Base-by-base conservation (phyloP, 2,888 invertebrate genomes). In the Gortyna flavago region DNA sequence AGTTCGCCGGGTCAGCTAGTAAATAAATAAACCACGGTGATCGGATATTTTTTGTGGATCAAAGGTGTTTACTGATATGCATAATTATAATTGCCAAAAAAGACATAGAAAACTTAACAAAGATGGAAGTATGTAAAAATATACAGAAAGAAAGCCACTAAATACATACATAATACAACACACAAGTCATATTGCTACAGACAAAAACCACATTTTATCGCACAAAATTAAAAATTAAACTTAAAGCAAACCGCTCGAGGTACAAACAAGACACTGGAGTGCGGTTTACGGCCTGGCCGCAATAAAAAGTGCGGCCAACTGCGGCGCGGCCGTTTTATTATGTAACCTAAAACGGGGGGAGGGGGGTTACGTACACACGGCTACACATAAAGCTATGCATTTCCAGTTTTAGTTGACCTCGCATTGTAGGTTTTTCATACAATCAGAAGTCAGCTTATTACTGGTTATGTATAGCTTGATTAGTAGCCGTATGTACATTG, bases 271-370 rank as follows among this genome's bases (percentile, higher is more conserved):
- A 75, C 67, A 29, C 44, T 66, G 25, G 59, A 74, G 73, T 79
- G 79, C 61, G 83, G 79, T 86, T 86, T 88, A 87, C 80, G 77
- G 75, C 29, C 69, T 54, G 48, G 41, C 77, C 77, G 79, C 76
- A 81, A 84, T 87, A 81, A 87, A 81, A 68, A 67, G 65, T 68
- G 18, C 76, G 41, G 79, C 54, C 73, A 68, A 76, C 65, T 79
- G 68, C 64, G 77, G 65, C 57, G 67, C 18, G 32, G 67, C 29
- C 32, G 13, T 77, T 84, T 86, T 85, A 86, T 84, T 79, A 64
- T 57, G 65, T 70, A 41, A 67, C 67, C 38, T 72, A 64, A 72
- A 35, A 64, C 6, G 1, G n/a, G 29, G 9, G 4, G 13, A 7
- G 48, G 11, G 54, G 48, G 29, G n/a, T 1, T 8, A 35, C 16